These are phyloP conservation scores for Eulimnadia texana DNA, from an alignment of 1,140 invertebrate genomes.

Conservation along the genomic window DNA sequence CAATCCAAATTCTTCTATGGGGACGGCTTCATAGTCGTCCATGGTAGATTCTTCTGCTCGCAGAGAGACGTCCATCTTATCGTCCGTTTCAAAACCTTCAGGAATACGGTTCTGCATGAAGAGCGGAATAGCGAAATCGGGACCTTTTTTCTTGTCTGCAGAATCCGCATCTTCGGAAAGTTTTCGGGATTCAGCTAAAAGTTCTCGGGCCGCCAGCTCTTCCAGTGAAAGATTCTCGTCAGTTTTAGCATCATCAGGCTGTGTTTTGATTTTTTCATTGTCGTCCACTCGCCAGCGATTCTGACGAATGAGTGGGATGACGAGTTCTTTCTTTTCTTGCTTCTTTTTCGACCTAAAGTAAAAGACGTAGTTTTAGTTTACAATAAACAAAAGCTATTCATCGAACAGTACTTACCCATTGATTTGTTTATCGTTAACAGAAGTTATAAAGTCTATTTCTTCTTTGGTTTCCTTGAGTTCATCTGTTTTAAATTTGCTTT, in stretches of 20 bases:
- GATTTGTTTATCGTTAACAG: slow-evolving; percentile 18
- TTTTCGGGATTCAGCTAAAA: slow-evolving; percentile 23
- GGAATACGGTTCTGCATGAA: slow-evolving; percentile 35
- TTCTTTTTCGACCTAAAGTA: slow-evolving; percentile 12
- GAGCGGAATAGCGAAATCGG: slow-evolving; percentile 27
- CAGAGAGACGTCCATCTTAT: slow-evolving; percentile 32
- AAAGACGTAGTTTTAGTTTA: too few relatives aligned
- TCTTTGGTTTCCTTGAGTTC: background rate
- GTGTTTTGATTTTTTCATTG: slow-evolving; percentile 9
- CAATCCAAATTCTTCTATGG: slow-evolving; percentile 71
- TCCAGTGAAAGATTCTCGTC: slow-evolving; percentile 20
- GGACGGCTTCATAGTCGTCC: slow-evolving; percentile 80
- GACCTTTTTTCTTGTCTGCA: slow-evolving; percentile 20
- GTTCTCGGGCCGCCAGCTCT: slow-evolving; percentile 27
- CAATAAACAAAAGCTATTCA: too few relatives aligned
- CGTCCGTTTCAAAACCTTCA: slow-evolving; percentile 34
- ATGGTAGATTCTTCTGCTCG: slow-evolving; percentile 45
- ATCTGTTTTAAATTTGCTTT: background rate
- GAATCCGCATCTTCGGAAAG: slow-evolving; percentile 2
- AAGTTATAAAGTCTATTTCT: slow-evolving; percentile 19
- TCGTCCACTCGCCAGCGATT: slow-evolving; percentile 24
- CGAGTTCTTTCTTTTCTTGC: slow-evolving; percentile 26
- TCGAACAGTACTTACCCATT: slow-evolving; percentile 20
- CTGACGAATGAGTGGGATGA: slow-evolving; percentile 33
- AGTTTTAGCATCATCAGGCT: slow-evolving; percentile 22